These are phyloP conservation scores for Australoheros facetus DNA, from an alignment of 2,797 vertebrate species.

Conservation along the genomic window DNA sequence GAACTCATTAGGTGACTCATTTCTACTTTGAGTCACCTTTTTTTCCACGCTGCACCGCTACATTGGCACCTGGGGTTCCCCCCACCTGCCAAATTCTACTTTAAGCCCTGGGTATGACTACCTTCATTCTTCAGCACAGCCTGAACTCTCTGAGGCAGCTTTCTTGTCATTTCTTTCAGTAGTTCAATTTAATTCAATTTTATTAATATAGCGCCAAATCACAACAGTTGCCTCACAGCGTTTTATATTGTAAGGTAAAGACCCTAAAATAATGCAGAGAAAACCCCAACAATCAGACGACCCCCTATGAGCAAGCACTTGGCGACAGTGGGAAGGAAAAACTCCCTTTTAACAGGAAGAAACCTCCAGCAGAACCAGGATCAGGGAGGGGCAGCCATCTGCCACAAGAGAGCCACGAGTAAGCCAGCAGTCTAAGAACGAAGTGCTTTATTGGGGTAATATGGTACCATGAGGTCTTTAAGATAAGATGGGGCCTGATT, in stretches of 20 bases:
- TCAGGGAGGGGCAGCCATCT: background rate
- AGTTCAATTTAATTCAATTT: background rate
- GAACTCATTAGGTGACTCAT: background rate
- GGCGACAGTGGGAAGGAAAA: too few species aligned
- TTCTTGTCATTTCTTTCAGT: background rate
- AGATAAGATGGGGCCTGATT: too few species aligned
- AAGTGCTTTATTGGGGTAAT: too few species aligned
- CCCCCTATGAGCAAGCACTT: too few species aligned
- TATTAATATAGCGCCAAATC: accelerated
- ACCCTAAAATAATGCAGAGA: background rate
- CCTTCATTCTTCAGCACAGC: background rate
- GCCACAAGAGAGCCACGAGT: background rate
- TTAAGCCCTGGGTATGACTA: background rate
- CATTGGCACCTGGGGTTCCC: background rate
- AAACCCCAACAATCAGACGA: too few species aligned
- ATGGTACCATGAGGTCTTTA: too few species aligned
- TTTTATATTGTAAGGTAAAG: background rate
- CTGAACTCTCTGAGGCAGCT: background rate
- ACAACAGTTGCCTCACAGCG: background rate
- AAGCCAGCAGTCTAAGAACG: too few species aligned
- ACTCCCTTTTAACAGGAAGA: background rate
- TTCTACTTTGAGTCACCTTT: background rate
- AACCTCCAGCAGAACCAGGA: background rate
- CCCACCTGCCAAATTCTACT: background rate
- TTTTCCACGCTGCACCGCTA: background rate